Evolutionary conservation across 2,888 invertebrate genomes (phyloP).

Genomic region (Bruchidius siliquastri): DNA sequence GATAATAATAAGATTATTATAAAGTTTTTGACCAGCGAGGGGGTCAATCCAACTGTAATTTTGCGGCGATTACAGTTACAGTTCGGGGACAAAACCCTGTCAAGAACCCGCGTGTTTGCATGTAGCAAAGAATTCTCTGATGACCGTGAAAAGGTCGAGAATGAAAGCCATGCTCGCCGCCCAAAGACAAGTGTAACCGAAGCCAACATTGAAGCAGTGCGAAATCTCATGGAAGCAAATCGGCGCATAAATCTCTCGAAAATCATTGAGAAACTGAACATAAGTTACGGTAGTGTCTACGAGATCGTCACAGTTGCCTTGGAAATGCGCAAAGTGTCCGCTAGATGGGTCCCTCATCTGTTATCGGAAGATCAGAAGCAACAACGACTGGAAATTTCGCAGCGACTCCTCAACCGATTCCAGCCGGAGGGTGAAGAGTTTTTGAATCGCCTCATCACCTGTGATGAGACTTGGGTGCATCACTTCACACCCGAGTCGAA

Average conservation of each 20-base stretch:
- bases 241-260: constrained; percentile 4
- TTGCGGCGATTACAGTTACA: constrained; percentile 5
- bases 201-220: constrained; percentile 7
- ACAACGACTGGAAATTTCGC: constrained; percentile 1
- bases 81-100: constrained; percentile 8
- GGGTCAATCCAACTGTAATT: constrained; percentile 4
- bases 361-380: constrained; percentile 1
- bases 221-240: constrained; percentile 5
- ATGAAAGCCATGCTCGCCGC: constrained; percentile 8
- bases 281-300: constrained; percentile 3
- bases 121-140: constrained; percentile 9
- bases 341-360: no score
- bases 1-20: no score
- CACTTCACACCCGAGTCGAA: not conserved
- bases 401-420: constrained; percentile 1
- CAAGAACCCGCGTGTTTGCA: constrained; percentile 8
- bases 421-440: constrained; percentile 3
- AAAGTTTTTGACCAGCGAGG: constrained; percentile 7
- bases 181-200: constrained; percentile 9
- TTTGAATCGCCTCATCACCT: constrained; percentile 1
- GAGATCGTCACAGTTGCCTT: no score
- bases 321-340: not conserved
- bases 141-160: constrained; percentile 8
- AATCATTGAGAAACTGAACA: constrained; percentile 6
- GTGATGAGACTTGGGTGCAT: not conserved